Conservation (phyloP, 2,113 vertebrate species). For the Dicentrarchus labrax region DNA sequence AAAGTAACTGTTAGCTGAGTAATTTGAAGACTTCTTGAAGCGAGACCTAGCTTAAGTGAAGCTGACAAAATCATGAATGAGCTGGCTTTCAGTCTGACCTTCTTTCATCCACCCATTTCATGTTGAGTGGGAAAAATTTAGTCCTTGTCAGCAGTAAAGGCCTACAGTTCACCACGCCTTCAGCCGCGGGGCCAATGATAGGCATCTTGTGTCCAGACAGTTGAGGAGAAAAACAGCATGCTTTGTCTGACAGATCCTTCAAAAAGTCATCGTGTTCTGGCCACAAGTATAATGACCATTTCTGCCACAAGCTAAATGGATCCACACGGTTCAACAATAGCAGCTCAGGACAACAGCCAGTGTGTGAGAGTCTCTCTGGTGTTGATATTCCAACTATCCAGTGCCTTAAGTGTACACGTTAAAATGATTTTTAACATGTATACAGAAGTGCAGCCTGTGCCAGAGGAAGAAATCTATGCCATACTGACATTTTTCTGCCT, state of each 20-base stretch:
- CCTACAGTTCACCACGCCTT: slow-evolving; percentile 11
- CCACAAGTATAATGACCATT: slow-evolving; percentile 31
- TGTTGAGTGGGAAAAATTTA: slow-evolving; percentile 27
- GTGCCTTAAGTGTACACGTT: not conserved
- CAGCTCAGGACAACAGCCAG: not conserved
- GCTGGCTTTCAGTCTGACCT: slow-evolving; percentile 1
- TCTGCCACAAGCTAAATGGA: slow-evolving; percentile 30
- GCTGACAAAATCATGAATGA: not conserved
- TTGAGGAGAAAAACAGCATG: slow-evolving; percentile 9
- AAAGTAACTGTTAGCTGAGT: not conserved
- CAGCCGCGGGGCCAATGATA: slow-evolving; percentile 7
- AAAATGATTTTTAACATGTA: not conserved
- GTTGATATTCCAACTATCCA: not conserved
- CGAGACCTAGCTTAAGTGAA: not conserved
- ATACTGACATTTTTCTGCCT: slow-evolving; percentile 29
- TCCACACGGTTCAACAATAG: slow-evolving; percentile 2
- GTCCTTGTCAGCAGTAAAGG: slow-evolving; percentile 28
- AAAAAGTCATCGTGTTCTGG: slow-evolving; percentile 22
- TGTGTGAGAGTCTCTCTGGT: too few species aligned
- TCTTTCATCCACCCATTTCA: slow-evolving; percentile 22
- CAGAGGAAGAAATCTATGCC: slow-evolving; percentile 3
- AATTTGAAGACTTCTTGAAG: not conserved
- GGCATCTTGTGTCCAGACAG: slow-evolving; percentile 34
- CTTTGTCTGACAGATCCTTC: slow-evolving; percentile 18
- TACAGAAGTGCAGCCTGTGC: not conserved